These are phyloP conservation scores for Ganaspis brasiliensis DNA, from an alignment of 2,888 invertebrate species.

Conservation along the genomic window DNA sequence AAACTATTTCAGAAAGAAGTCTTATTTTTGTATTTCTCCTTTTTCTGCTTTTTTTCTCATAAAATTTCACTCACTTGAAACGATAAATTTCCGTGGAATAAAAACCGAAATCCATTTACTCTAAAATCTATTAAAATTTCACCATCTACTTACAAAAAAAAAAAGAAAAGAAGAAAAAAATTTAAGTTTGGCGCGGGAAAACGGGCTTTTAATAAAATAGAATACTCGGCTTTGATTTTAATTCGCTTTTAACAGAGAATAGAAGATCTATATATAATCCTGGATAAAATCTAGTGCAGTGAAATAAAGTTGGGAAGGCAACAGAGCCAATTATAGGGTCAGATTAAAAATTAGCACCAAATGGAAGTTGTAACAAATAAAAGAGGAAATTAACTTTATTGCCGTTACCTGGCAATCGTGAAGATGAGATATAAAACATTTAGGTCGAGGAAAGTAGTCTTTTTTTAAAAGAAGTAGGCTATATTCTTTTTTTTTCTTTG, in stretches of 20 bases:
- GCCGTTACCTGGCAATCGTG: constrained; percentile 33
- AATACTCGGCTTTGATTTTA: neutral
- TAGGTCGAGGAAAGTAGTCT: constrained; percentile 11
- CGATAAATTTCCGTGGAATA: too few relatives aligned
- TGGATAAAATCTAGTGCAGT: neutral
- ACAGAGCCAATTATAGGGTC: constrained; percentile 39
- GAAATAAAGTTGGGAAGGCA: neutral
- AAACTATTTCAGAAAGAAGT: neutral
- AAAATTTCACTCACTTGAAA: too few relatives aligned
- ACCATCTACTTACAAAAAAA: too few relatives aligned
- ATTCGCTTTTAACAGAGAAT: neutral
- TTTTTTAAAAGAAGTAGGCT: constrained; percentile 18
- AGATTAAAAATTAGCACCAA: constrained; percentile 26
- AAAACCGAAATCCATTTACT: too few relatives aligned
- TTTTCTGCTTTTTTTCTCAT: too few relatives aligned
- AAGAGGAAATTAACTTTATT: constrained; percentile 14
- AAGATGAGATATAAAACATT: neutral
- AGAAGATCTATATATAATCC: neutral
- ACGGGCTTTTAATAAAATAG: neutral
- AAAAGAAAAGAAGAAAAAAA: too few relatives aligned
- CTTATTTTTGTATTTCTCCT: neutral
- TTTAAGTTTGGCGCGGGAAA: too few relatives aligned
- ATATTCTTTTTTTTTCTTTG: too few relatives aligned
- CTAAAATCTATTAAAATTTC: too few relatives aligned
- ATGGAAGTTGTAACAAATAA: constrained; percentile 3